Evolutionary conservation across 2,888 invertebrate species (phyloP), one percentile per base, ranked within the genome.

Genomic region (Volucella bombylans): DNA sequence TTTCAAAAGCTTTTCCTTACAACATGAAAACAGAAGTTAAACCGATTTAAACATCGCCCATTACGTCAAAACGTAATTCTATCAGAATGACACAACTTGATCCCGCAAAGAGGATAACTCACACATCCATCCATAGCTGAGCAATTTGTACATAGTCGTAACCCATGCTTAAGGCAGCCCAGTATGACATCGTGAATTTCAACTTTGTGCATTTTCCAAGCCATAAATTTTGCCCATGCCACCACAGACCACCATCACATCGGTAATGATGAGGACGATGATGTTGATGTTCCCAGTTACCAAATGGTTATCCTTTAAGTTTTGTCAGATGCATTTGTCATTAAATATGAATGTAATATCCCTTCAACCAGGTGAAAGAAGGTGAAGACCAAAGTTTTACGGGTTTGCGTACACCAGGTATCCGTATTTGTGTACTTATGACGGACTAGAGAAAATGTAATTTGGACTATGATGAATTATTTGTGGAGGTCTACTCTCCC

Each of bases 381-480:
- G 15, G 15, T 15, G 15, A 31, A 31, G 4, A 31, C 31, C 6
- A 6, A 31, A 31, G 31, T 31, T 31, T 1, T 31, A 31, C 6
- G 31, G 0, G 31, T 6, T 31, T 31, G 31, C 31, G 6, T 31
- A 31, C 31, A 31, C 4, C 31, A 31, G 6, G 11, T 10, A 23
- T 55, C 8, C 4, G 38, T 12, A 14, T n/a, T 8, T 11, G 12
- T 54, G 15, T 49, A 49, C 50, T 47, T 43, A 38, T 14, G n/a
- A 31, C 64, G 54, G 72, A 54, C 62, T 73, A 73, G 62, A 38
- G 39, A 54, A 61, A 71, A 61, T 62, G 43, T 15, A 61, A 72
- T 72, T 72, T 72, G 38, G 52, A 62, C 62, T 43, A 38, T 54
- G 72, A 73, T 55, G 64, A 64, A 73, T 73, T 72, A 47, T 72